A percentile compares a stretch with the other conserved stretches of the same genome.
Conservation (phyloP, 2,888 invertebrate genomes). For the Parthenolecanium corni region DNA sequence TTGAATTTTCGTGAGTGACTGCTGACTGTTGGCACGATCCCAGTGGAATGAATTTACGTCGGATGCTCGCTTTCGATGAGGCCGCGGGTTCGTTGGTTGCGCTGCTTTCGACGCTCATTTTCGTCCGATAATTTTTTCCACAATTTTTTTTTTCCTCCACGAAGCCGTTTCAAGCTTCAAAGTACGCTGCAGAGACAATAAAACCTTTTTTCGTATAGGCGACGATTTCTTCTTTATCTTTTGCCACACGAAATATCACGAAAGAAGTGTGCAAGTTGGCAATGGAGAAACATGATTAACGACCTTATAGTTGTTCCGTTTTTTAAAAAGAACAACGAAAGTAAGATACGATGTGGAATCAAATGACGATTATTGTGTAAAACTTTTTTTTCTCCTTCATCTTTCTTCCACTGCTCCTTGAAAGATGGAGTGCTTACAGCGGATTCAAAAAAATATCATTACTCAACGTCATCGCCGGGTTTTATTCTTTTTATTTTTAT, state of each 20-base stretch:
- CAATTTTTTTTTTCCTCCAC: neutral
- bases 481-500: conserved; percentile 2
- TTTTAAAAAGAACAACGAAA: conserved; percentile 12
- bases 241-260: too few species aligned
- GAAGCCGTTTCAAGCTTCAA: neutral
- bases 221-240: too few species aligned
- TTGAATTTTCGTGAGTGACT: too few species aligned
- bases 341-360: conserved; percentile 9
- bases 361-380: conserved; percentile 21
- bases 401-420: neutral
- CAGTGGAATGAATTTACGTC: too few species aligned
- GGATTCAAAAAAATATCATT: neutral
- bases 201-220: neutral
- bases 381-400: neutral
- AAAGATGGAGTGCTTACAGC: neutral
- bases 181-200: neutral
- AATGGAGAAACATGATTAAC: conserved; percentile 8
- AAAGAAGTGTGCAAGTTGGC: conserved; percentile 3
- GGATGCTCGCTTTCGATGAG: too few species aligned
- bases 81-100: too few species aligned
- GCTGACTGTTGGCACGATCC: too few species aligned
- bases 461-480: conserved; percentile 11
- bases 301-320: conserved; percentile 15
- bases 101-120: too few species aligned
- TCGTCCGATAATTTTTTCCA: neutral